Percentiles rank a stretch among this genome's conserved stretches.
These are phyloP conservation scores for Brachionus rotundiformis DNA, from an alignment of 1,140 invertebrate genomes.

Conservation along the genomic window DNA sequence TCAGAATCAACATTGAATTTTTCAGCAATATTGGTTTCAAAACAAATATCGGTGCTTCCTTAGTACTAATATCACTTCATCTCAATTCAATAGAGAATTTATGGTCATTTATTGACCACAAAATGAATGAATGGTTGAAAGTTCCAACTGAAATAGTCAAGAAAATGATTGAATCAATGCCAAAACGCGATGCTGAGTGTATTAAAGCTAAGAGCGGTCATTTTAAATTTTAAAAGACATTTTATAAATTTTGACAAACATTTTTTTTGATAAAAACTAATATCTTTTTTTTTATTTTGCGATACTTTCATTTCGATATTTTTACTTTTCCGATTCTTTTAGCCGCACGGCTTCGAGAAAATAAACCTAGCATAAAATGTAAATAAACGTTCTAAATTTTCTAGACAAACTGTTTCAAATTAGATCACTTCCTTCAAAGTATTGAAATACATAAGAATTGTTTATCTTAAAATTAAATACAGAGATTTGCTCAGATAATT, in stretches of 20 bases:
- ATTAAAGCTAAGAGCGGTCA: slow-evolving; percentile 5
- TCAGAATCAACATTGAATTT: too few species aligned
- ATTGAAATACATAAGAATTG: too few species aligned
- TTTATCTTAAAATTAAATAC: too few species aligned
- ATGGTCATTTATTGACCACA: too few species aligned
- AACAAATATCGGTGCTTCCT: slow-evolving; percentile 18
- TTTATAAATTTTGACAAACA: too few species aligned
- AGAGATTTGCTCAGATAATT: too few species aligned
- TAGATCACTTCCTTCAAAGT: too few species aligned
- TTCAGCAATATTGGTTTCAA: slow-evolving; percentile 46
- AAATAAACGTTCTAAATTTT: not conserved
- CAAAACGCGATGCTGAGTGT: not conserved
- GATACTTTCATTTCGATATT: too few species aligned
- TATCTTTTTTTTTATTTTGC: too few species aligned
- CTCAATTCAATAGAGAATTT: slow-evolving; percentile 45
- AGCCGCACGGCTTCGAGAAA: not conserved
- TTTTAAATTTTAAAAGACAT: not conserved
- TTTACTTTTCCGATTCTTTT: not conserved
- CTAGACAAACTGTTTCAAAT: not conserved
- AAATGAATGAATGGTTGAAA: not conserved
- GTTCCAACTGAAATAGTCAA: not conserved
- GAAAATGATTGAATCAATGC: not conserved
- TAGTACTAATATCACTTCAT: slow-evolving; percentile 17
- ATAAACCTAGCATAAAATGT: not conserved
- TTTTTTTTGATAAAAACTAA: too few species aligned